Conservation (phyloP, 1,140 invertebrate species). For the Chironomus tepperi region DNA sequence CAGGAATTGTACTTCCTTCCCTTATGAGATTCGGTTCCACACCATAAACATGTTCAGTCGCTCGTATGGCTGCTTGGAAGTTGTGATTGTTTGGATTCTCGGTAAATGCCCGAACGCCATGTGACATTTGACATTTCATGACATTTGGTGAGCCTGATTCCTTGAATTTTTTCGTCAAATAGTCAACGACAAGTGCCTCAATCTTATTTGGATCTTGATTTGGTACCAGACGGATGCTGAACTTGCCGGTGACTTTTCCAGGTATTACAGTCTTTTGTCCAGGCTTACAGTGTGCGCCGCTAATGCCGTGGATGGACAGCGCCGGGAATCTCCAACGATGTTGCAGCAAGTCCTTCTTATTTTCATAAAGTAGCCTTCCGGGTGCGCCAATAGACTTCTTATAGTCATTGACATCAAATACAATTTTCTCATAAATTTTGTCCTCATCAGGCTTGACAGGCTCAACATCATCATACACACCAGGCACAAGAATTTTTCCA, state of each 20-base stretch:
- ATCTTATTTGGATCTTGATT: slow-evolving; percentile 75
- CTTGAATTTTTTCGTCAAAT: slow-evolving; percentile 63
- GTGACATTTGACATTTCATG: slow-evolving; percentile 65
- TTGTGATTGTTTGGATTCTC: slow-evolving; percentile 86
- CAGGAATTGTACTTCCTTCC: slow-evolving; percentile 94
- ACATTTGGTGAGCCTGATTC: slow-evolving; percentile 75
- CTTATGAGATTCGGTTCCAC: slow-evolving; percentile 89
- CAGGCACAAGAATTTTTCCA: slow-evolving; percentile 73
- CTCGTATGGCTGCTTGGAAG: slow-evolving; percentile 78
- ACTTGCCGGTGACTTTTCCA: slow-evolving; percentile 89
- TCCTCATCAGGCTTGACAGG: slow-evolving; percentile 64
- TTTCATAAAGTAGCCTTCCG: slow-evolving; percentile 57
- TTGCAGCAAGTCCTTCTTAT: slow-evolving; percentile 74
- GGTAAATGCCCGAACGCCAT: slow-evolving; percentile 84
- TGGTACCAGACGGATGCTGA: slow-evolving; percentile 90
- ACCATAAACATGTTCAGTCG: slow-evolving; percentile 82
- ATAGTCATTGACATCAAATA: slow-evolving; percentile 82
- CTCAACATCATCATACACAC: slow-evolving; percentile 63
- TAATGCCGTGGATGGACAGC: slow-evolving; percentile 85
- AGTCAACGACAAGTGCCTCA: slow-evolving; percentile 60
- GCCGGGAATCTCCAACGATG: slow-evolving; percentile 85
- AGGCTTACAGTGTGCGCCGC: slow-evolving; percentile 76
- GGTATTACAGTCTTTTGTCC: slow-evolving; percentile 96
- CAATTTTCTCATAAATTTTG: slow-evolving; percentile 73
- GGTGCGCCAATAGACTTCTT: slow-evolving; percentile 59